These are phyloP conservation scores for Meles meles DNA, from an alignment of 2,113 vertebrate genomes.

Conservation along the genomic window DNA sequence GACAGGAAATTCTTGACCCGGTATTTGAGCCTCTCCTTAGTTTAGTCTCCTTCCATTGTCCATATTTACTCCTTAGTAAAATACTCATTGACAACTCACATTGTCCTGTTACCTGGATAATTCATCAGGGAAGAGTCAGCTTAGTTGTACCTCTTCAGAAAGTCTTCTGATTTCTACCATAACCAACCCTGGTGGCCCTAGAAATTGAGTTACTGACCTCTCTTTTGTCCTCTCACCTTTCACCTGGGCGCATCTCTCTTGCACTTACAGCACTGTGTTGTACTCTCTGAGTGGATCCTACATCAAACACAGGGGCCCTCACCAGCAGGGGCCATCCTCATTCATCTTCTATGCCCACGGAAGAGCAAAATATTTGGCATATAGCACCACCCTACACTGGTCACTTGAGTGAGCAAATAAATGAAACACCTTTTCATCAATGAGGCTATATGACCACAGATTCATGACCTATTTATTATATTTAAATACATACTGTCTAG, in stretches of 20 bases:
- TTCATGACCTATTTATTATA: neutral
- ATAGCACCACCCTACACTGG: neutral
- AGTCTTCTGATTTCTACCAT: neutral
- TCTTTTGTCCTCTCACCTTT: neutral
- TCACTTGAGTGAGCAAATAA: neutral
- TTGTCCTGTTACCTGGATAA: neutral
- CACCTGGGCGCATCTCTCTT: neutral
- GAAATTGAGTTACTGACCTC: neutral
- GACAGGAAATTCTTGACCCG: neutral
- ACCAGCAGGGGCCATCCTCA: neutral
- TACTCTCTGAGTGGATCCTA: neutral
- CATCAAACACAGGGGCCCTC: neutral
- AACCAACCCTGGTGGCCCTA: neutral
- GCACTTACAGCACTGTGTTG: rapidly evolving
- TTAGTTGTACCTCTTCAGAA: neutral
- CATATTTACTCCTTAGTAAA: neutral
- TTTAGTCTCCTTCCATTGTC: neutral
- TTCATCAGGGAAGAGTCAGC: neutral
- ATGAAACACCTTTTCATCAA: neutral
- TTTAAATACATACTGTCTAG: neutral
- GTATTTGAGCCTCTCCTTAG: neutral
- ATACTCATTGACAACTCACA: neutral
- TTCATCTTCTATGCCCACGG: neutral
- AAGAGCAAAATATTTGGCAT: neutral
- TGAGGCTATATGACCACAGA: neutral